Conservation (phyloP, 2,888 invertebrate species). For the Euproctis similis region DNA sequence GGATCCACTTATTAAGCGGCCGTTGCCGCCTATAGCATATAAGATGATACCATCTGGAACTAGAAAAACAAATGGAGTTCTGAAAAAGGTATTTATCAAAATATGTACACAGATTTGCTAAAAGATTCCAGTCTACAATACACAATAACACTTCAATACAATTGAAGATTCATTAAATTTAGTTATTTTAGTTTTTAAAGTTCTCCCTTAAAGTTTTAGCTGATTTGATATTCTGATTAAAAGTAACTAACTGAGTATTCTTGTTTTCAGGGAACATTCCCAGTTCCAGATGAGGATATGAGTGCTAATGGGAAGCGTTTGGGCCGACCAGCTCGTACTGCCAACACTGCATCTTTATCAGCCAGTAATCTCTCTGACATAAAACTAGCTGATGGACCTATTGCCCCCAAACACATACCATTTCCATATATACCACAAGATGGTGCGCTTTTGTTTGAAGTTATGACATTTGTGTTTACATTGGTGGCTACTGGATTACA, state of each 20-base stretch:
- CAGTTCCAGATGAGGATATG: constrained; percentile 48
- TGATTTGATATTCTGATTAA: no score
- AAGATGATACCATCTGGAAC: constrained; percentile 64
- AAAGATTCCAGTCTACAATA: no score
- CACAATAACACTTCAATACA: no score
- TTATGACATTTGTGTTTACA: constrained; percentile 87
- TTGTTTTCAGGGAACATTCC: constrained; percentile 33
- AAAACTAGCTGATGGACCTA: constrained; percentile 54
- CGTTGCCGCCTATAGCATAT: constrained; percentile 54
- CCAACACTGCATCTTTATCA: constrained; percentile 28
- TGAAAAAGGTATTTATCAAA: constrained; percentile 56
- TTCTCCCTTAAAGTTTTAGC: no score
- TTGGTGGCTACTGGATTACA: constrained; percentile 88
- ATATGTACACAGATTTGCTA: no score
- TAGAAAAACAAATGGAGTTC: constrained; percentile 50
- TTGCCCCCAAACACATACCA: constrained; percentile 86
- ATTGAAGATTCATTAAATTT: no score
- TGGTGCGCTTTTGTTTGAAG: constrained; percentile 89
- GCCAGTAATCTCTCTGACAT: constrained; percentile 26
- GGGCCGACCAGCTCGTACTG: constrained; percentile 35
- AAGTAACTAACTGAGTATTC: no score
- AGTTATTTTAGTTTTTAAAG: no score
- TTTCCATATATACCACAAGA: constrained; percentile 86
- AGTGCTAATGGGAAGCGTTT: constrained; percentile 50
- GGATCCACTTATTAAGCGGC: constrained; percentile 65